phyloP scores from a whole-genome alignment of 1,140 invertebrate species.

The Drosophila mayri region DNA sequence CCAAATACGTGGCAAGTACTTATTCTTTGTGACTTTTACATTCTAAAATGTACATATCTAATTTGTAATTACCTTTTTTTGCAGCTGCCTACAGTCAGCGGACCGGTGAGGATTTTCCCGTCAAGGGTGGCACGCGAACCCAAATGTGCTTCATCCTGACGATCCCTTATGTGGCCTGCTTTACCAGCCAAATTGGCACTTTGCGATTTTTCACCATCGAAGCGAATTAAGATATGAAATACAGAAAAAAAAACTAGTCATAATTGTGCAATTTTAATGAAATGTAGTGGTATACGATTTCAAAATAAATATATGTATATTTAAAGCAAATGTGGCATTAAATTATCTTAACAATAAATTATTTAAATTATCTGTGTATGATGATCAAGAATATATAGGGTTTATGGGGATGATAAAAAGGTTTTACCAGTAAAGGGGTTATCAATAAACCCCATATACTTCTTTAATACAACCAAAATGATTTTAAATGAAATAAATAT shows the following conservation, averaged over 20 bases:
- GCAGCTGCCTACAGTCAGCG: slow-evolving; percentile 47
- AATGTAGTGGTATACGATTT: not conserved
- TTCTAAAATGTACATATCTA: not conserved
- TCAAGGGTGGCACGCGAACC: slow-evolving; percentile 47
- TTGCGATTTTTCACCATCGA: slow-evolving; percentile 50
- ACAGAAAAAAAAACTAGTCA: not conserved
- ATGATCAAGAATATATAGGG: too few species aligned
- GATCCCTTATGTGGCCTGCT: slow-evolving; percentile 53
- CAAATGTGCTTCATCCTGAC: slow-evolving; percentile 59
- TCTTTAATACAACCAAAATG: too few species aligned
- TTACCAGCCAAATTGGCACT: slow-evolving; percentile 50
- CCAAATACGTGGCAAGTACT: slow-evolving; percentile 67
- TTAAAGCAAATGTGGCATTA: too few species aligned
- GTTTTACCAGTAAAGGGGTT: too few species aligned
- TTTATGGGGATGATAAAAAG: too few species aligned
- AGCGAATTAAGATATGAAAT: not conserved
- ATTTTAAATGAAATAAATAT: too few species aligned
- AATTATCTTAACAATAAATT: too few species aligned
- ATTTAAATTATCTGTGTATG: too few species aligned
- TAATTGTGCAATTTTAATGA: slow-evolving; percentile 31
- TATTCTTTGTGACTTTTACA: accelerated
- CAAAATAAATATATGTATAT: not conserved
- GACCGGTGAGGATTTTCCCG: slow-evolving; percentile 51
- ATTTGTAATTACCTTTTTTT: slow-evolving; percentile 8
- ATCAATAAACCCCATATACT: too few species aligned